phyloP scores from a whole-genome alignment of 2,888 invertebrate genomes.

The Mylabris sibirica region DNA sequence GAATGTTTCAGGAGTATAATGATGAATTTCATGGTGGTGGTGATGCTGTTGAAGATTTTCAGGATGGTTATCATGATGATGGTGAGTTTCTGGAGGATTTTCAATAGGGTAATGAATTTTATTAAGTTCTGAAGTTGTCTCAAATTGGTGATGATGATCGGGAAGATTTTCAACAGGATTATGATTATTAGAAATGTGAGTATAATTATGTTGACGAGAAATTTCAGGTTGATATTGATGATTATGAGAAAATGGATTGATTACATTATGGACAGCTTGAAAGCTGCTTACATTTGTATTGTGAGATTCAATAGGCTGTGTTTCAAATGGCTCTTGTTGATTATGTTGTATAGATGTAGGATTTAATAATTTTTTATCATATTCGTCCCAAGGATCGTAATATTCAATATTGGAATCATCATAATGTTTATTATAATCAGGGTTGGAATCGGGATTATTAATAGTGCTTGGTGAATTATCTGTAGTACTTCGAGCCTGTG shows the following conservation, averaged over 20 bases:
- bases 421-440: constrained; percentile 16
- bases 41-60: constrained; percentile 28
- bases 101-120: not conserved
- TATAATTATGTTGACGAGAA: not conserved
- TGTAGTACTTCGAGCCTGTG: constrained; percentile 50
- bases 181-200: constrained; percentile 26
- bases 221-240: not conserved
- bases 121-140: not conserved
- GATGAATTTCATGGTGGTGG: constrained; percentile 9
- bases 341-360: constrained; percentile 19
- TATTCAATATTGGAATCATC: constrained; percentile 43
- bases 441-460: constrained; percentile 27
- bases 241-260: constrained; percentile 6
- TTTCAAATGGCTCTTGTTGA: constrained; percentile 27
- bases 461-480: constrained; percentile 39
- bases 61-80: constrained; percentile 17
- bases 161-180: constrained; percentile 9
- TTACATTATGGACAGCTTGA: constrained; percentile 42
- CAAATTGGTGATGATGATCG: not conserved
- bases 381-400: constrained; percentile 80
- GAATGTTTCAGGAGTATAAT: not conserved
- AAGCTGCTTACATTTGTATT: constrained; percentile 53
- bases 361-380: constrained; percentile 55
- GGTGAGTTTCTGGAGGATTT: not conserved
- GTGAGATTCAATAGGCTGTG: constrained; percentile 53